Base-by-base conservation (phyloP, 2,797 vertebrate genomes). In the Melanotaenia maccullochi region DNA sequence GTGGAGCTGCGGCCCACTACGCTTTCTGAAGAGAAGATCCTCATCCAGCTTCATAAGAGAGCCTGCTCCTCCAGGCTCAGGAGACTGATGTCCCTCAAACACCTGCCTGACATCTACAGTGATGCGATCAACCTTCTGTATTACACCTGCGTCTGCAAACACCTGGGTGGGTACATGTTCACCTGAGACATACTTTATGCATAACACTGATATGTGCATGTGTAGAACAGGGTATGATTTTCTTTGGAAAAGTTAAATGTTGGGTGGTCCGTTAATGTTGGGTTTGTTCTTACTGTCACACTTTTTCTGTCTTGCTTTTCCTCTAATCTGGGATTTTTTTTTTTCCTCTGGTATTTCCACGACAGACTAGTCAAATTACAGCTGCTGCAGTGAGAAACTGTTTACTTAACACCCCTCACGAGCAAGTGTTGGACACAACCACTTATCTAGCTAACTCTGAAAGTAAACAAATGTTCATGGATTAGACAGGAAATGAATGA, bases 1-100 rank as follows among this genome's bases (percentile, higher is more conserved):
- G 96, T 99, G 62, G 96, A 96, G 84, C 94, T 99, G 57, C 94
- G 97, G 0, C 98, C 98, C 54, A 96, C 98, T 32, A 99, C 98
- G 0, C 95, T 99, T 2, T 97, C 98, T 0, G 98, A 99, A 87
- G 98, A 99, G 91, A 96, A 95, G 76, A 94, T 95, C 20, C 90
- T 99, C 58, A 94, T 95, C 77, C 96, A 97, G 28, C 90, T 96
- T 0, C 94, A 97, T 56, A 94, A 96, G 20, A 95, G 94, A 2
- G 92, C 95, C 76, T 98, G 96, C 62, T 96, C 97, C 2, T 99
- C 96, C 0, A 96, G 95, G 80, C 96, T 99, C 87, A 90, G 97
- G 81, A 97, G 96, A 83, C 92, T 99, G 54, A 94, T 99, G 87
- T 97, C 97, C 0, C 94, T 98, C 84, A 98, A 97, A 84, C 96